Conservation (phyloP, 2,113 vertebrate genomes). For the Plotosus lineatus region DNA sequence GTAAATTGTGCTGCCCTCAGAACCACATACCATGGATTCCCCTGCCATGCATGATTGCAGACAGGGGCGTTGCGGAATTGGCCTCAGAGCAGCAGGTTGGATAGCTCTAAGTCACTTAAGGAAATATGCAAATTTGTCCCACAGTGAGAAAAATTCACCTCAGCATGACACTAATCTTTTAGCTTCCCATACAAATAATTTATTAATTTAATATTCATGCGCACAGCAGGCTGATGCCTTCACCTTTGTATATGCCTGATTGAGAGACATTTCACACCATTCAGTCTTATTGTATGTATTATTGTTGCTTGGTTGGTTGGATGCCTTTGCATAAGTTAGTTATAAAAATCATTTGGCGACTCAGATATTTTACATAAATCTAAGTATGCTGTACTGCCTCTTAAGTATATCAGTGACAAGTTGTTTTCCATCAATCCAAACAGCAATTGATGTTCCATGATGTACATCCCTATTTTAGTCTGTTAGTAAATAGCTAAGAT, state of each 20-base stretch:
- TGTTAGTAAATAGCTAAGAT: too few species aligned
- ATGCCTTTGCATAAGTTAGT: not conserved
- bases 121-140: slow-evolving; percentile 54
- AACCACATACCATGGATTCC: slow-evolving; percentile 26
- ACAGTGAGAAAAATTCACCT: slow-evolving; percentile 35
- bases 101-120: slow-evolving; percentile 30
- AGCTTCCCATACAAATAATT: slow-evolving; percentile 41
- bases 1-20: slow-evolving; percentile 34
- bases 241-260: slow-evolving; percentile 14
- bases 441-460: too few species aligned
- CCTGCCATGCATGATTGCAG: slow-evolving; percentile 23
- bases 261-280: not conserved
- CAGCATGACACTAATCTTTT: slow-evolving; percentile 46
- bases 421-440: too few species aligned
- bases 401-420: too few species aligned
- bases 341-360: not conserved
- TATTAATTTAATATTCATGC: slow-evolving; percentile 23
- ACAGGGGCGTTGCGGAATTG: slow-evolving; percentile 5
- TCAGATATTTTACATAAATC: not conserved
- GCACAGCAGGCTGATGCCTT: slow-evolving; percentile 20
- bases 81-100: slow-evolving; percentile 23
- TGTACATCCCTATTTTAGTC: too few species aligned
- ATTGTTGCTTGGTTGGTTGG: not conserved
- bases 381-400: too few species aligned
- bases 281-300: not conserved